These are phyloP conservation scores for Neogobius melanostomus DNA, from an alignment of 2,113 vertebrate genomes.

Conservation along the genomic window DNA sequence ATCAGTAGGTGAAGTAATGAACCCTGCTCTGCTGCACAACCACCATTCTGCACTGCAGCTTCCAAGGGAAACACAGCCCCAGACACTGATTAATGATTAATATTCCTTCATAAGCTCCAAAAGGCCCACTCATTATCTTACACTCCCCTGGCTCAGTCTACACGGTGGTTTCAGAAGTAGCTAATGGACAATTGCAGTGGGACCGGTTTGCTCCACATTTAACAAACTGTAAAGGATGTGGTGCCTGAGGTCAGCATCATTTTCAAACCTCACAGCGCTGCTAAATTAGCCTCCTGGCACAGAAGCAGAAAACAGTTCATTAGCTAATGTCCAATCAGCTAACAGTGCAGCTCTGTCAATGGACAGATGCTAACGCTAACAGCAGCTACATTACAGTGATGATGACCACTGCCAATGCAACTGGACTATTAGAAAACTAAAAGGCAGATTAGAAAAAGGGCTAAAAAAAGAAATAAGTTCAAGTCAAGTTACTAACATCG, in stretches of 20 bases:
- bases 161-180: background rate
- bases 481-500: too few relatives aligned
- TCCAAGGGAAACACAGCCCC: too few relatives aligned
- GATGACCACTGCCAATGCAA: background rate
- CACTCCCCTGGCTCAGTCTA: too few relatives aligned
- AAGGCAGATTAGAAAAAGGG: background rate
- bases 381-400: conserved; percentile 3
- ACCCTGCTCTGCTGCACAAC: too few relatives aligned
- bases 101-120: background rate
- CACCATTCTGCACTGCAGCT: too few relatives aligned
- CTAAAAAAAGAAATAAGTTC: background rate
- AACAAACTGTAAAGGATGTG: background rate
- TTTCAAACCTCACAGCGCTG: background rate
- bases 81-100: too few relatives aligned
- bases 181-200: background rate
- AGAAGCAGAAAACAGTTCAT: conserved; percentile 26
- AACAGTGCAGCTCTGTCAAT: conserved; percentile 19
- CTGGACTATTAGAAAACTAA: background rate
- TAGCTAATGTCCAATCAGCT: conserved; percentile 39
- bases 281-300: conserved; percentile 9
- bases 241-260: background rate
- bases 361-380: background rate
- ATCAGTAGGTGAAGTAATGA: too few relatives aligned
- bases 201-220: background rate
- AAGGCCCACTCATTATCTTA: background rate